These are phyloP conservation scores for Nothoprocta pentlandii DNA, from an alignment of 2,113 vertebrate species.

Conservation along the genomic window DNA sequence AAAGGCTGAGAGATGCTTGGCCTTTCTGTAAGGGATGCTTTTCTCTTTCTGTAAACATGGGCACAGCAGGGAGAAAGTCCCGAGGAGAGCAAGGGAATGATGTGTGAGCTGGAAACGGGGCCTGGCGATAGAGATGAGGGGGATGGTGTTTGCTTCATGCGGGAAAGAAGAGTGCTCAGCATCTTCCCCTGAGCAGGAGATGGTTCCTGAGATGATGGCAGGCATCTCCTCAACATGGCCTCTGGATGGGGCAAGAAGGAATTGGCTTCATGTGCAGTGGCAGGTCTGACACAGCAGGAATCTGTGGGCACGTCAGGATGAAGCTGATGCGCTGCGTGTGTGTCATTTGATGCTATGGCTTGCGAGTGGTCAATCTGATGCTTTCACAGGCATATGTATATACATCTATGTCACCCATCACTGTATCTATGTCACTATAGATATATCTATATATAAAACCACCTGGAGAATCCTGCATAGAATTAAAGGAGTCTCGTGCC, in stretches of 20 bases:
- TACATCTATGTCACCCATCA: too few species aligned
- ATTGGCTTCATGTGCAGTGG: not conserved
- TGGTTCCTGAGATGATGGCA: not conserved
- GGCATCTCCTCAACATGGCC: not conserved
- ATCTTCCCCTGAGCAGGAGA: not conserved
- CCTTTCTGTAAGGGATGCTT: too few species aligned
- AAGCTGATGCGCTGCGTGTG: not conserved
- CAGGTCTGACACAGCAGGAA: not conserved
- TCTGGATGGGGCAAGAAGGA: not conserved
- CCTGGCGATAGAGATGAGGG: fast-evolving
- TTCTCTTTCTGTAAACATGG: too few species aligned
- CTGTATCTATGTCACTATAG: too few species aligned
- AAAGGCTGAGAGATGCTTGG: fast-evolving
- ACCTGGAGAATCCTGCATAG: not conserved
- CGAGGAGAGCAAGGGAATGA: not conserved
- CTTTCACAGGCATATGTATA: not conserved
- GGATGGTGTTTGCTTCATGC: not conserved
- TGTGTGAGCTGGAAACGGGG: not conserved
- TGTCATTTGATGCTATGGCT: not conserved
- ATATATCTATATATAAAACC: too few species aligned
- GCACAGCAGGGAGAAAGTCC: too few species aligned
- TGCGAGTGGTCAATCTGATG: not conserved
- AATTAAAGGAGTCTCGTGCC: fast-evolving
- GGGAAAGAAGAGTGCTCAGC: not conserved
- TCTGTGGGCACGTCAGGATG: not conserved